Evolutionary conservation across 1,140 invertebrate species (phyloP).

Genomic region (Gryon sp.): DNA sequence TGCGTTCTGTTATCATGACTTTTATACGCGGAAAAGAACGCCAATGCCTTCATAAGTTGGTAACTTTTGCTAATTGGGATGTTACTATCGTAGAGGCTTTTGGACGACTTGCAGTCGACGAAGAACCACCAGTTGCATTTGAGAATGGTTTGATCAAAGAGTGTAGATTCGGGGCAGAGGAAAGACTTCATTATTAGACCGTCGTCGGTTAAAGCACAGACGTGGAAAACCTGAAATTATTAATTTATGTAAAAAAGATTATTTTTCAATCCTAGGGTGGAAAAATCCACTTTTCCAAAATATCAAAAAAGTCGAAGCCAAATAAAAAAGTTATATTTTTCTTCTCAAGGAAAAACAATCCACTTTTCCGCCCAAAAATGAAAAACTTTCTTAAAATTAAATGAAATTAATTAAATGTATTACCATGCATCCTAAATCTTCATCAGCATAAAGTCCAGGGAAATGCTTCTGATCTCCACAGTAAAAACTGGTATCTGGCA

Average conservation of each 20-base stretch:
- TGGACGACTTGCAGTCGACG: constrained; percentile 90
- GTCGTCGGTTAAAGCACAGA: constrained; percentile 92
- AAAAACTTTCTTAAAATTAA: not conserved
- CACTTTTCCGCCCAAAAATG: not conserved
- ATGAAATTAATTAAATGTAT: constrained; percentile 40
- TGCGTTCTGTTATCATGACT: constrained; percentile 78
- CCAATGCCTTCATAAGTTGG: constrained; percentile 92
- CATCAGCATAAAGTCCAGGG: constrained; percentile 92
- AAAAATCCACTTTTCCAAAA: too few relatives aligned
- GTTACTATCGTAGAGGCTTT: constrained; percentile 90
- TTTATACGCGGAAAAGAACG: constrained; percentile 91
- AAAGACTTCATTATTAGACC: constrained; percentile 94
- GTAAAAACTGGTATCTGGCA: constrained; percentile 91
- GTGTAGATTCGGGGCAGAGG: constrained; percentile 91
- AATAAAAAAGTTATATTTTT: too few relatives aligned
- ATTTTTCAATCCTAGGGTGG: too few relatives aligned
- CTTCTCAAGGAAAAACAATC: too few relatives aligned
- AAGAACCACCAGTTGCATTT: constrained; percentile 97
- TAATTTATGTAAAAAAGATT: not conserved
- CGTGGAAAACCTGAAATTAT: constrained; percentile 89
- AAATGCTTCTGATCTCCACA: constrained; percentile 94
- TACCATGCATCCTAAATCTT: constrained; percentile 95
- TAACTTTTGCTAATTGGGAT: constrained; percentile 94
- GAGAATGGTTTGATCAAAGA: constrained; percentile 92
- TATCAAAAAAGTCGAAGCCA: too few relatives aligned